These are phyloP conservation scores for Lycocerus yunnanus DNA, from an alignment of 2,888 invertebrate genomes.

Conservation along the genomic window DNA sequence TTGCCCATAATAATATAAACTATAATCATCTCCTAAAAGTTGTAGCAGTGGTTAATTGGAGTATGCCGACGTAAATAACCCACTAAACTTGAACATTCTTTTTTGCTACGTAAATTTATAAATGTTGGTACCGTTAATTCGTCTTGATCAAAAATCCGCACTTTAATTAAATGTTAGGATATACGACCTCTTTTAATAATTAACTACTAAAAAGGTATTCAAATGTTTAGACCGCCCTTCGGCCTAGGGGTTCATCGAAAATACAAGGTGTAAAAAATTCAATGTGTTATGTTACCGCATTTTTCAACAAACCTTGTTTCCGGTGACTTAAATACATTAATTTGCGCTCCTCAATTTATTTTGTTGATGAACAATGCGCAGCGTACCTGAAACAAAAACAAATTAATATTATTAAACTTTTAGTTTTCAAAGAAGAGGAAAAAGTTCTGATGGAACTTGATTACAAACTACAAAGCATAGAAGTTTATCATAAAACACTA, in stretches of 20 bases:
- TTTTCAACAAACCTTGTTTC: background rate
- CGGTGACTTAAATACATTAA: background rate
- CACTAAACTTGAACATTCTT: conserved; percentile 7
- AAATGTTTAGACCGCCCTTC: background rate
- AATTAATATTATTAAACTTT: background rate
- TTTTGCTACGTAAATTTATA: background rate
- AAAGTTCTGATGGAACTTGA: no score
- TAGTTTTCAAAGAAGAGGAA: no score
- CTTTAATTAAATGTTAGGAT: background rate
- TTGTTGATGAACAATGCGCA: background rate
- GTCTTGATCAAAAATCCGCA: background rate
- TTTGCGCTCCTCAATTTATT: background rate
- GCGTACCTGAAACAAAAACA: background rate
- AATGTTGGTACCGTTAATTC: background rate
- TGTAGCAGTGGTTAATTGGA: background rate
- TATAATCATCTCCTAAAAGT: background rate
- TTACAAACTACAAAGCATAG: no score
- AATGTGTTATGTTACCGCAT: background rate
- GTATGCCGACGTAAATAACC: conserved; percentile 10
- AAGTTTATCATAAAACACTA: background rate
- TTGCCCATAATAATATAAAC: background rate
- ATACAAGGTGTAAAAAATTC: background rate
- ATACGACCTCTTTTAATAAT: background rate
- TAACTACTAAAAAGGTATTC: background rate
- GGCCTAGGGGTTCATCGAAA: background rate